Base-by-base conservation (phyloP, 2,888 invertebrate genomes). In the Caenorhabditis sp. region DNA sequence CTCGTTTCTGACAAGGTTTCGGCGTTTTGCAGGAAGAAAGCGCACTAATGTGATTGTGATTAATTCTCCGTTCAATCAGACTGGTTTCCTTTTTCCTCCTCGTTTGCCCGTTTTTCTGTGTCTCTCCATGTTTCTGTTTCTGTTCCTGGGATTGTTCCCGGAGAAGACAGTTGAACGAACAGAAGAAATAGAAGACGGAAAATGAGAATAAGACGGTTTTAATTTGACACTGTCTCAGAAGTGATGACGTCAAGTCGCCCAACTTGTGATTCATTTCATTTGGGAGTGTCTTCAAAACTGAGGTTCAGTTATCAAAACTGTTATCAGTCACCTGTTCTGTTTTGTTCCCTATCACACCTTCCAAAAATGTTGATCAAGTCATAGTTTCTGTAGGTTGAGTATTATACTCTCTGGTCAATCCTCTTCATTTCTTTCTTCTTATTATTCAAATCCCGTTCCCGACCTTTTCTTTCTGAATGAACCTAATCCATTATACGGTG, bases 401-500 rank as follows among this genome's bases (percentile, higher is more conserved):
- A n/a, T n/a, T n/a, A n/a, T n/a, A n/a, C n/a, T n/a, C n/a, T n/a
- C n/a, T n/a, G n/a, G n/a, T n/a, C n/a, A n/a, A n/a, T n/a, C n/a
- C n/a, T n/a, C n/a, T n/a, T n/a, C n/a, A n/a, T n/a, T n/a, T n/a
- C n/a, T n/a, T n/a, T n/a, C n/a, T n/a, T n/a, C n/a, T n/a, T n/a
- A n/a, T n/a, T 56, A 56, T 74, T 64, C 56, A 58, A 64, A 64
- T 64, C 35, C 70, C 72, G 32, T 24, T 50, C 35, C 44, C 11
- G 20, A 26, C 55, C 26, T 26, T 24, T 56, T 51, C 32, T 40
- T 37, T 15, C 37, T 53, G 32, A 67, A 55, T 68, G 55, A 60
- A 67, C 76, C 60, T 76, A 76, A 76, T 76, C 76, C 53, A 24
- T 47, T 76, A 53, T 60, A 61, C 76, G 67, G 67, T 53, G 44